Evolutionary conservation across 1,140 invertebrate species (phyloP).

Genomic region (Diabrotica virgifera): DNA sequence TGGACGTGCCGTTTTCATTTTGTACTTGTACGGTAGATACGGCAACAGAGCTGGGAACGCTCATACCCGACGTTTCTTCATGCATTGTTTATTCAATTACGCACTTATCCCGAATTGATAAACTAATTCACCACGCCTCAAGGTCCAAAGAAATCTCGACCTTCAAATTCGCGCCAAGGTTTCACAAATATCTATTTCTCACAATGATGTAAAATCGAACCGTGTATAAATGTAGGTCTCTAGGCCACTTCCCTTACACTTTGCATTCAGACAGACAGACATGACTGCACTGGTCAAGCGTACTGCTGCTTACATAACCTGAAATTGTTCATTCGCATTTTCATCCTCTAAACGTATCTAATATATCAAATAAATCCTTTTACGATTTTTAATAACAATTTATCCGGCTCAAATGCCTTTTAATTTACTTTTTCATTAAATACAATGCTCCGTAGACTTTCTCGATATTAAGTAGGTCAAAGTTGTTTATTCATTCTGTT

Average conservation of each 20-base stretch:
- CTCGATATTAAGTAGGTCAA: constrained; percentile 34
- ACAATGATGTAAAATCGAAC: constrained; percentile 53
- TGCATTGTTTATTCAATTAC: constrained; percentile 49
- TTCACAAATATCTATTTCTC: constrained; percentile 48
- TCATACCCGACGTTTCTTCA: constrained; percentile 50
- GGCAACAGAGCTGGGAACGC: constrained; percentile 51
- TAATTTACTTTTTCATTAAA: not conserved
- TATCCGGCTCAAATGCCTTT: not conserved
- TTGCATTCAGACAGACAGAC: constrained; percentile 52
- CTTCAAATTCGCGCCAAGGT: constrained; percentile 47
- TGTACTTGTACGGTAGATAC: constrained; percentile 47
- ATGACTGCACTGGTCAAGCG: constrained; percentile 38
- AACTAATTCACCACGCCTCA: constrained; percentile 38
- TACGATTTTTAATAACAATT: constrained; percentile 8
- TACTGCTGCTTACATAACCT: constrained; percentile 21
- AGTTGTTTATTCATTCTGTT: constrained; percentile 32
- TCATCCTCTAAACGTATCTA: not conserved
- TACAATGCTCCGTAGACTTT: constrained; percentile 23
- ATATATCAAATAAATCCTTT: not conserved
- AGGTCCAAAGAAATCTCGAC: constrained; percentile 49
- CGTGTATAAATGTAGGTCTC: constrained; percentile 65
- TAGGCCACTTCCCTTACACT: constrained; percentile 69
- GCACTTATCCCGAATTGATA: constrained; percentile 45
- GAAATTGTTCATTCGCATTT: not conserved
- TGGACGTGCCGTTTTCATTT: constrained; percentile 39